phyloP scores from a whole-genome alignment of 2,888 invertebrate genomes.

The Lutraria lutraria region DNA sequence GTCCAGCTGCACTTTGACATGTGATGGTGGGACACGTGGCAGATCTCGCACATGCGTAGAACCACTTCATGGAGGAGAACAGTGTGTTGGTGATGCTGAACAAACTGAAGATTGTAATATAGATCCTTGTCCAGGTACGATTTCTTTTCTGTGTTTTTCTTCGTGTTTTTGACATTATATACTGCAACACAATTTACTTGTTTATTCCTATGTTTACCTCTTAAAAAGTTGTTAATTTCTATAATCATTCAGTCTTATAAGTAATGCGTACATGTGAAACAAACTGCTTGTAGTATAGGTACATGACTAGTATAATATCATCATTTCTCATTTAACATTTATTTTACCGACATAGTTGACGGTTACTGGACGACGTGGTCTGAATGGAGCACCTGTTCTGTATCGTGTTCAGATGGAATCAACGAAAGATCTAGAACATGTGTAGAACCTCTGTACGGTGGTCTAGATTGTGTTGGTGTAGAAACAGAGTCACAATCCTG shows the following conservation, averaged over 20 bases:
- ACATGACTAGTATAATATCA: not conserved
- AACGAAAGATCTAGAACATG: constrained; percentile 35
- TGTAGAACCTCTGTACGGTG: constrained; percentile 47
- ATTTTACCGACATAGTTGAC: constrained; percentile 35
- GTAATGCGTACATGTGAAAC: not conserved
- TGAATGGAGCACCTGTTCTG: constrained; percentile 44
- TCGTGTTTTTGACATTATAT: no score
- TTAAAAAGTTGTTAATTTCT: not conserved
- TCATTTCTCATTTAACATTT: not conserved
- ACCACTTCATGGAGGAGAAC: constrained; percentile 47
- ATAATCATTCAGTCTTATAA: not conserved
- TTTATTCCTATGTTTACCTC: no score
- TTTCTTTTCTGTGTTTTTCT: not conserved
- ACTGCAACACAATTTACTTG: no score
- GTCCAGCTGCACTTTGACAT: constrained; percentile 42
- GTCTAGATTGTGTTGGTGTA: constrained; percentile 35
- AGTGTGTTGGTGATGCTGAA: constrained; percentile 41
- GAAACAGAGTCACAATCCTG: constrained; percentile 26
- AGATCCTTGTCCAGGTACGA: constrained; percentile 49
- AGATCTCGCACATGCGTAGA: constrained; percentile 51
- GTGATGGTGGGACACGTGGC: constrained; percentile 45
- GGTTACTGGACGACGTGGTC: constrained; percentile 45
- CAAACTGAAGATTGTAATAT: constrained; percentile 46
- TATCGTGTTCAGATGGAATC: constrained; percentile 49
- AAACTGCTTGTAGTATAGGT: not conserved